Evolutionary conservation across 2,797 vertebrate species (phyloP).

Genomic region (Tokudaia tokunoshimensis): DNA sequence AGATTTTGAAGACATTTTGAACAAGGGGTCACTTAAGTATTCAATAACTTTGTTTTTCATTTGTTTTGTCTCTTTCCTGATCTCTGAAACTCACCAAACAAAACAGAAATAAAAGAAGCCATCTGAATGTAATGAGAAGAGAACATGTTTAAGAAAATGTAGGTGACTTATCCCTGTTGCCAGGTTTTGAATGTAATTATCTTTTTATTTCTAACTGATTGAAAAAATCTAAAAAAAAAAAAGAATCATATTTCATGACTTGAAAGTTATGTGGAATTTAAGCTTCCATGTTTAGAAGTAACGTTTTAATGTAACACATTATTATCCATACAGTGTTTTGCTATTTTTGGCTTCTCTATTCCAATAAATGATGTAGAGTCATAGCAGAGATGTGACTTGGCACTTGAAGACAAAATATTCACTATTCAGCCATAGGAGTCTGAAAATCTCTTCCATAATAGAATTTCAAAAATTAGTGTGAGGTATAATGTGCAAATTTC

Average conservation of each 20-base stretch:
- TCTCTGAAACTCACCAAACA: not conserved
- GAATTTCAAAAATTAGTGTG: not conserved
- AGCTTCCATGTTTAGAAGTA: not conserved
- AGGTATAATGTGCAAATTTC: not conserved
- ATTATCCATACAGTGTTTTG: not conserved
- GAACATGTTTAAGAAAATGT: not conserved
- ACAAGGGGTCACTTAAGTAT: not conserved
- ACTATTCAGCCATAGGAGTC: not conserved
- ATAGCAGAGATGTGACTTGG: not conserved
- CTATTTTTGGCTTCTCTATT: not conserved
- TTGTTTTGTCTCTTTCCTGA: slow-evolving; percentile 8
- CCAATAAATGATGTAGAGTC: not conserved
- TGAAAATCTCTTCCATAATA: not conserved
- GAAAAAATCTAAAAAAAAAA: not conserved
- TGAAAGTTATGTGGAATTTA: slow-evolving; percentile 37
- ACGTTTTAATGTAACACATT: not conserved
- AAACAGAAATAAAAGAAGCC: slow-evolving; percentile 38
- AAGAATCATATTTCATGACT: not conserved
- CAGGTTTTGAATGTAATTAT: not conserved
- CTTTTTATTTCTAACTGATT: not conserved
- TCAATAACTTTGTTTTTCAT: slow-evolving; percentile 45
- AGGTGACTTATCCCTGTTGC: not conserved
- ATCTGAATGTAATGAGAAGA: slow-evolving; percentile 33
- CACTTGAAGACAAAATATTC: not conserved
- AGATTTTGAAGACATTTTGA: slow-evolving; percentile 50